Evolutionary conservation across 2,888 invertebrate genomes (phyloP).

Genomic region (Philonicus albiceps): DNA sequence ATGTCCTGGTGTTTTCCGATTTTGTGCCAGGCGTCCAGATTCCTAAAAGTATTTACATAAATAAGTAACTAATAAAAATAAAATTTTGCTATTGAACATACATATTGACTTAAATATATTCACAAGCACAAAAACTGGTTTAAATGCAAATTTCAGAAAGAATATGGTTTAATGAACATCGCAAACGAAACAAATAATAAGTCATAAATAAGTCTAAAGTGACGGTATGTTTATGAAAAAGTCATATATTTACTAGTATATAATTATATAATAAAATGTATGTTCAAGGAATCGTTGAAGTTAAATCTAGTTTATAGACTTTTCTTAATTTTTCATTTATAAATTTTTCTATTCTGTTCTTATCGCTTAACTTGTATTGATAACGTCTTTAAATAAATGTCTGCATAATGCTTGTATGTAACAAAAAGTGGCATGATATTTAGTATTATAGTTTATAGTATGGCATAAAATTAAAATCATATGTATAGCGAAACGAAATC

Average conservation of each 20-base stretch:
- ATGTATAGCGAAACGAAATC: too few relatives aligned
- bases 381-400: too few relatives aligned
- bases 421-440: too few relatives aligned
- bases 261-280: too few relatives aligned
- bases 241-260: background rate
- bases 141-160: background rate
- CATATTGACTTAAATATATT: background rate
- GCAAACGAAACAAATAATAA: background rate
- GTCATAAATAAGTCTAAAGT: background rate
- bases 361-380: too few relatives aligned
- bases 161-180: background rate
- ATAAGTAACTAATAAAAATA: background rate
- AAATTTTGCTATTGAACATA: background rate
- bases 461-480: too few relatives aligned
- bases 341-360: too few relatives aligned
- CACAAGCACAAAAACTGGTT: background rate
- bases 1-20: constrained; percentile 11
- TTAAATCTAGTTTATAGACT: too few relatives aligned
- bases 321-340: background rate
- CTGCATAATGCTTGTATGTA: too few relatives aligned
- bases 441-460: too few relatives aligned
- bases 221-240: background rate
- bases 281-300: background rate
- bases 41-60: background rate
- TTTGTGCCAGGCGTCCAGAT: constrained; percentile 6